Conservation (phyloP, 30 jellyfish, hydroid and myxozoan species). For the Aurelia sp. region DNA sequence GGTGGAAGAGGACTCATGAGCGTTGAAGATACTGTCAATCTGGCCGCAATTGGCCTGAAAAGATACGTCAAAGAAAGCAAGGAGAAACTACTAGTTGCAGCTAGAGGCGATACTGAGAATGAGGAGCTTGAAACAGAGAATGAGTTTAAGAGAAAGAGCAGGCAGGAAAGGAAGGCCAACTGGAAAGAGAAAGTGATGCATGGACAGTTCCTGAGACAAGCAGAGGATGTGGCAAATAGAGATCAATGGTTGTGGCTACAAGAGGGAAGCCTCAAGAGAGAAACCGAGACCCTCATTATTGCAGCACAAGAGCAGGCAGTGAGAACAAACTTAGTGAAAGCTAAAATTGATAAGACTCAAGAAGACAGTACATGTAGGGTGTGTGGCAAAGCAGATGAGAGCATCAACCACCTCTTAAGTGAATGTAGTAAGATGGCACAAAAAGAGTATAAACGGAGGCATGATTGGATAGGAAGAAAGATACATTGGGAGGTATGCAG, state of each 20-base stretch:
- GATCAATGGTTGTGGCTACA: conserved; percentile 14
- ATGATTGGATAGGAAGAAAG: too few relatives aligned
- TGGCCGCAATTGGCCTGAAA: not conserved
- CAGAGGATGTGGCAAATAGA: not conserved
- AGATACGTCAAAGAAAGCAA: conserved; percentile 20
- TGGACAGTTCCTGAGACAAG: too few relatives aligned
- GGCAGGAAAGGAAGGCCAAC: too few relatives aligned
- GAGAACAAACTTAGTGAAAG: conserved; percentile 47
- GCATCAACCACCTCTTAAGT: conserved; percentile 39
- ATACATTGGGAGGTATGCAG: too few relatives aligned
- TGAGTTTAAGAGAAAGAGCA: not conserved
- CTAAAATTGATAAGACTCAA: conserved; percentile 47
- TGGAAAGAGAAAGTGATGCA: too few relatives aligned
- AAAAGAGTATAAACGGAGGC: not conserved
- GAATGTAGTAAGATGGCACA: conserved; percentile 13
- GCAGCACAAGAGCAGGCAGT: conserved; percentile 66
- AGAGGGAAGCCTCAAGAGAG: conserved; percentile 41
- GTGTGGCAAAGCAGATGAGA: conserved; percentile 6
- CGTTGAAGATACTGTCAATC: not conserved
- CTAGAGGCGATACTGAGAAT: not conserved
- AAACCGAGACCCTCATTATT: conserved; percentile 36
- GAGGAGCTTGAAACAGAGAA: conserved; percentile 3
- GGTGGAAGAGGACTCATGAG: conserved; percentile 27
- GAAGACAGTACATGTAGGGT: conserved; percentile 39
- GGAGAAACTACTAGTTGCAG: conserved; percentile 9